phyloP scores from a whole-genome alignment of 2,113 vertebrate genomes.

The Leuciscus idus region DNA sequence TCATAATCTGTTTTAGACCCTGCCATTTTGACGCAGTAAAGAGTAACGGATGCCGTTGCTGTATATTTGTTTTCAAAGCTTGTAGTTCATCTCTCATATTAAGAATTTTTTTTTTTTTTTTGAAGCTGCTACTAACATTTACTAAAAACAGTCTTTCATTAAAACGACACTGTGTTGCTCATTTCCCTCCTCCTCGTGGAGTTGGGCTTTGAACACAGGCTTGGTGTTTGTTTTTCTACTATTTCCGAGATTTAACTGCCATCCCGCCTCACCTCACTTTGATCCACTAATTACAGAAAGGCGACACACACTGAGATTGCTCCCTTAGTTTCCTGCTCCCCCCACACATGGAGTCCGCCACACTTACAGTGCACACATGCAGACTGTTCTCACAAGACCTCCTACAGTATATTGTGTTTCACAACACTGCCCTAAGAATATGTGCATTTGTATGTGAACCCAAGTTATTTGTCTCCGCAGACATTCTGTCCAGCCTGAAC shows the following conservation, averaged over 20 bases:
- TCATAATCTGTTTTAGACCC: constrained; percentile 48
- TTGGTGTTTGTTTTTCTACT: constrained; percentile 57
- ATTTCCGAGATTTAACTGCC: constrained; percentile 64
- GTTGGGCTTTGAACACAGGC: constrained; percentile 57
- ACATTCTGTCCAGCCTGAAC: constrained; percentile 99
- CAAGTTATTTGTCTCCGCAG: constrained; percentile 68
- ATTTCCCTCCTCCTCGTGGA: constrained; percentile 55
- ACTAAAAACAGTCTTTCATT: constrained; percentile 64
- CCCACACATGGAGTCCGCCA: constrained; percentile 43
- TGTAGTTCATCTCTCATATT: constrained; percentile 51
- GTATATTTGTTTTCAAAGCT: constrained; percentile 62
- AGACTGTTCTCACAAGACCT: constrained; percentile 40
- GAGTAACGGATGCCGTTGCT: constrained; percentile 24
- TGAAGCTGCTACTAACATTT: constrained; percentile 52
- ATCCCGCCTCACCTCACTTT: constrained; percentile 61
- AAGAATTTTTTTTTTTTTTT: constrained; percentile 22
- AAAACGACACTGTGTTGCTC: constrained; percentile 45
- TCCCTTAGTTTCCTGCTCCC: constrained; percentile 48
- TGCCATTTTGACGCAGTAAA: constrained; percentile 36
- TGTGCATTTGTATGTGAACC: constrained; percentile 6
- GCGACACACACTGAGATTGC: constrained; percentile 55
- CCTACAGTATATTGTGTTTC: constrained; percentile 41
- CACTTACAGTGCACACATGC: constrained; percentile 46
- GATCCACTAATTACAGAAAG: constrained; percentile 64
- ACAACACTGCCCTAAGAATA: neutral